Evolutionary conservation across 2,888 invertebrate species (phyloP).

Genomic region (Apamea sordens): DNA sequence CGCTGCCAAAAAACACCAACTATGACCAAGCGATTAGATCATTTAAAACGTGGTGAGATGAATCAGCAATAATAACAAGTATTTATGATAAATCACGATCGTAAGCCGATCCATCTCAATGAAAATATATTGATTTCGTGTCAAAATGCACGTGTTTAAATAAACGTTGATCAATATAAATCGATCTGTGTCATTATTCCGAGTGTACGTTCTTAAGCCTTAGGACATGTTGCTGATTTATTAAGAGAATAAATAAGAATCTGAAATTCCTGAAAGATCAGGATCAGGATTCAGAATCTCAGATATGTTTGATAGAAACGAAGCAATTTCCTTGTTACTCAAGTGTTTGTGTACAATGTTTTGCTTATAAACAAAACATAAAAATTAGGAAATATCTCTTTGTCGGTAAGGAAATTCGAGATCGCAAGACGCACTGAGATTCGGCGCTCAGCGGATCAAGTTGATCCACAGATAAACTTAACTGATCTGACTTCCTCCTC

Average conservation of each 20-base stretch:
- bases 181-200: neutral
- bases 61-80: too few species aligned
- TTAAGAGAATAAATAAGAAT: too few species aligned
- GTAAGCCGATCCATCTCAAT: neutral
- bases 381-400: neutral
- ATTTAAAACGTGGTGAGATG: too few species aligned
- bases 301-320: neutral
- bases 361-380: neutral
- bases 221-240: neutral
- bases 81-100: too few species aligned
- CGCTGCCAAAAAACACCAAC: neutral
- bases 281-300: neutral
- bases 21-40: too few species aligned
- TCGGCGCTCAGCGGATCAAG: constrained; percentile 21
- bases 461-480: constrained; percentile 32
- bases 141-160: neutral
- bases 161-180: neutral
- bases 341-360: neutral
- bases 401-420: constrained; percentile 20
- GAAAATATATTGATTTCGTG: neutral
- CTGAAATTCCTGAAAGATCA: too few species aligned
- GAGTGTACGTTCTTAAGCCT: too few species aligned
- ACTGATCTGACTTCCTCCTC: constrained; percentile 14
- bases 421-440: constrained; percentile 18
- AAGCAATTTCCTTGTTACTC: neutral